Evolutionary conservation across 1,140 invertebrate species (phyloP).

Genomic region (Drosophila parvula): DNA sequence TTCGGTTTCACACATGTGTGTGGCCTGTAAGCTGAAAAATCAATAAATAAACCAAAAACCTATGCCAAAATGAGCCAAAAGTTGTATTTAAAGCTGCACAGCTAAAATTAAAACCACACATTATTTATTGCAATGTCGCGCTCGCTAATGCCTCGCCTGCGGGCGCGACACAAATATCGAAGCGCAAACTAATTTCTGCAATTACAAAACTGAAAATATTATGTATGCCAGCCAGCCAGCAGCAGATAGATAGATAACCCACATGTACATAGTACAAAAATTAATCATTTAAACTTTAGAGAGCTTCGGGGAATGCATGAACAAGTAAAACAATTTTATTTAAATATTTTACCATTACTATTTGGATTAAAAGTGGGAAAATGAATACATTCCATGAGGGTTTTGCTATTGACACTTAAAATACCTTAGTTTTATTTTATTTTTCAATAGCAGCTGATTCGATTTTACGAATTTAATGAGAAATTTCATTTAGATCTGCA

Average conservation of each 20-base stretch:
- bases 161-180: conserved; percentile 42
- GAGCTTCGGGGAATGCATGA: background rate
- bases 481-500: background rate
- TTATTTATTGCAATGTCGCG: conserved; percentile 56
- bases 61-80: conserved; percentile 44
- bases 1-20: conserved; percentile 25
- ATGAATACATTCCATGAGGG: background rate
- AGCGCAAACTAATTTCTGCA: conserved; percentile 44
- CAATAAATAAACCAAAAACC: conserved; percentile 39
- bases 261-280: conserved; percentile 14
- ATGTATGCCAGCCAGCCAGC: conserved; percentile 8
- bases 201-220: conserved; percentile 53
- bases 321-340: background rate
- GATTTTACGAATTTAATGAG: background rate
- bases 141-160: conserved; percentile 27
- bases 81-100: conserved; percentile 62
- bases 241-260: conserved; percentile 29
- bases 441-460: background rate
- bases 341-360: background rate
- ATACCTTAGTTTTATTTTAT: too few species aligned
- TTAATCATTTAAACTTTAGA: conserved; percentile 13
- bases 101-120: conserved; percentile 70
- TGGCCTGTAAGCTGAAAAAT: conserved; percentile 40
- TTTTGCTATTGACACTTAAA: background rate
- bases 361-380: background rate